phyloP scores from a whole-genome alignment of 2,797 vertebrate species.

The Erethizon dorsatum region DNA sequence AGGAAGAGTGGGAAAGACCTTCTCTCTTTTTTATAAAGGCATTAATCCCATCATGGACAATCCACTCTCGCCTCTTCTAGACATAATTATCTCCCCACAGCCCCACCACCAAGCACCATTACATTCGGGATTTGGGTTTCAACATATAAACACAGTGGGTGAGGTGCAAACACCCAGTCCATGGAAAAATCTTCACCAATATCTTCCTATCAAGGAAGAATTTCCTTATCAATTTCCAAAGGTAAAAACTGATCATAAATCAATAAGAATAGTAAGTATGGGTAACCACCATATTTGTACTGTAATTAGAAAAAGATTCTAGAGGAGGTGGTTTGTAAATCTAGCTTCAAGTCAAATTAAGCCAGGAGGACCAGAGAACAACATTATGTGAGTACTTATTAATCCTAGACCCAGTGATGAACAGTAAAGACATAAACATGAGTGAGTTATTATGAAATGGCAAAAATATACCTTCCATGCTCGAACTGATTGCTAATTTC shows the following conservation, averaged over 20 bases:
- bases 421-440: neutral
- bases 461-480: neutral
- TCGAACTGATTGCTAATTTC: neutral
- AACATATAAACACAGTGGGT: neutral
- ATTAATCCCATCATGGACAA: neutral
- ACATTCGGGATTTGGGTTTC: neutral
- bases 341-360: neutral
- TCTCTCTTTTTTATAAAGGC: neutral
- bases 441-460: neutral
- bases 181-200: neutral
- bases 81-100: neutral
- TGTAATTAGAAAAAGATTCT: neutral
- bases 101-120: neutral
- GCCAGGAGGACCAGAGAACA: neutral
- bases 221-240: conserved; percentile 55
- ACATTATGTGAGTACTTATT: no score
- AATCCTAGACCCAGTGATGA: no score
- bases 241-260: neutral
- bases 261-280: neutral
- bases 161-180: neutral
- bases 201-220: neutral
- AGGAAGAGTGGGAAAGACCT: neutral
- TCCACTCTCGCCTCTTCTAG: neutral
- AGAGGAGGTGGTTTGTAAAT: neutral
- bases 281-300: neutral